phyloP scores from a whole-genome alignment of 2,888 invertebrate species.

The Heliconius aoede region DNA sequence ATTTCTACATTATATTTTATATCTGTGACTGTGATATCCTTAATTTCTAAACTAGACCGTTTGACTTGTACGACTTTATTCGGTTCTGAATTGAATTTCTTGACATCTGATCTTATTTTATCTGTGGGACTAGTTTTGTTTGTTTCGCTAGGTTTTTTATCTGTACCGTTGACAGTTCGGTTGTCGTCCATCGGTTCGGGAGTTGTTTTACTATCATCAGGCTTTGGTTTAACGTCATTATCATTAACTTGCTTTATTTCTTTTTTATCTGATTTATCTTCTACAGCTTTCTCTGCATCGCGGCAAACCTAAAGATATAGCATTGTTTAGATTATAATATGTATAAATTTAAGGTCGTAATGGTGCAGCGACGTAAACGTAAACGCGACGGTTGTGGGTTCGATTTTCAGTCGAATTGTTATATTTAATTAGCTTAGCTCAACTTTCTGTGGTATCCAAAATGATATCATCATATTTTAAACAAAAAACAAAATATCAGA shows the following conservation, averaged over 20 bases:
- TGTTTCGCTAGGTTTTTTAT: slow-evolving; percentile 52
- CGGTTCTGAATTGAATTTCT: slow-evolving; percentile 34
- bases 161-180: slow-evolving; percentile 49
- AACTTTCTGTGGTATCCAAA: too few relatives aligned
- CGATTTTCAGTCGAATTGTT: too few relatives aligned
- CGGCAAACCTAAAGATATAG: slow-evolving; percentile 65
- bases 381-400: too few relatives aligned
- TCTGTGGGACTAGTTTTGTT: slow-evolving; percentile 47
- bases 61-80: slow-evolving; percentile 41
- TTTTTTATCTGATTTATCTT: slow-evolving; percentile 61
- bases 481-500: too few relatives aligned
- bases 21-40: slow-evolving; percentile 28
- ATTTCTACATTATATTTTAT: slow-evolving; percentile 35
- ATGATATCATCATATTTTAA: too few relatives aligned
- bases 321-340: neutral
- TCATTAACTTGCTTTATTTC: slow-evolving; percentile 52
- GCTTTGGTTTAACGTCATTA: slow-evolving; percentile 57
- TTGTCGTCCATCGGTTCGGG: slow-evolving; percentile 47
- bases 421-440: too few relatives aligned
- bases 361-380: too few relatives aligned
- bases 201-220: slow-evolving; percentile 49
- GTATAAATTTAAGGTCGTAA: neutral
- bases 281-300: slow-evolving; percentile 77
- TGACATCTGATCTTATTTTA: slow-evolving; percentile 44
- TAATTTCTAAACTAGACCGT: slow-evolving; percentile 30